Conservation (phyloP, 2,888 invertebrate species). For the Druceiella hillmani region DNA sequence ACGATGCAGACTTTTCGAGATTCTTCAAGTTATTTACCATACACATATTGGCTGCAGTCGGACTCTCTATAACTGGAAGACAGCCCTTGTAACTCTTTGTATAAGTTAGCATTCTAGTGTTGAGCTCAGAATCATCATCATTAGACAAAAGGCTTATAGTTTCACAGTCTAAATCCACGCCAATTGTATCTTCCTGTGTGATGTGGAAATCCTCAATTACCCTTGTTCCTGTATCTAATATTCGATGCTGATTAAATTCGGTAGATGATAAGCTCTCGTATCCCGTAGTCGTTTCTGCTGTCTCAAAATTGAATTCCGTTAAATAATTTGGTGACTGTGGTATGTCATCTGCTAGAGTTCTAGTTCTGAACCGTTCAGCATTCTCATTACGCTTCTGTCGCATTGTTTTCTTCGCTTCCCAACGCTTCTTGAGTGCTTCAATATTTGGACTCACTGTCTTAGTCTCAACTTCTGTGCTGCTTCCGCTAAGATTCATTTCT, state of each 20-base stretch:
- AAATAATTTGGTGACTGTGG: constrained; percentile 48
- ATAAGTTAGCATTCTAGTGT: constrained; percentile 55
- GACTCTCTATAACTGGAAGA: constrained; percentile 44
- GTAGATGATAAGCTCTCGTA: constrained; percentile 46
- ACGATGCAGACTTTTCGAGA: constrained; percentile 42
- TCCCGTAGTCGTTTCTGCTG: constrained; percentile 45
- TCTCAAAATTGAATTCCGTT: constrained; percentile 43
- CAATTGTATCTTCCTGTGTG: constrained; percentile 50
- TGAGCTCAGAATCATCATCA: constrained; percentile 65
- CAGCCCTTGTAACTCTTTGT: constrained; percentile 50
- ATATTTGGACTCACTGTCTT: constrained; percentile 32
- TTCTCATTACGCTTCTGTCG: constrained; percentile 59
- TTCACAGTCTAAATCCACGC: too few species aligned
- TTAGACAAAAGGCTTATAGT: constrained; percentile 67
- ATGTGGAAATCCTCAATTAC: constrained; percentile 30
- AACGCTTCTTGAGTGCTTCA: constrained; percentile 37
- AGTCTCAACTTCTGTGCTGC: constrained; percentile 27
- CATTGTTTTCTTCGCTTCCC: constrained; percentile 44
- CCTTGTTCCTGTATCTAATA: constrained; percentile 31
- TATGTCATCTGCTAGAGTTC: constrained; percentile 56
- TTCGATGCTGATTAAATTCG: constrained; percentile 39
- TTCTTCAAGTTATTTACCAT: constrained; percentile 46
- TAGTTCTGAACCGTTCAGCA: constrained; percentile 69
- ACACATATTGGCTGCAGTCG: constrained; percentile 43
- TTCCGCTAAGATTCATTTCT: constrained; percentile 25